phyloP scores from a whole-genome alignment of 2,113 vertebrate genomes.

The Nothocercus julius region DNA sequence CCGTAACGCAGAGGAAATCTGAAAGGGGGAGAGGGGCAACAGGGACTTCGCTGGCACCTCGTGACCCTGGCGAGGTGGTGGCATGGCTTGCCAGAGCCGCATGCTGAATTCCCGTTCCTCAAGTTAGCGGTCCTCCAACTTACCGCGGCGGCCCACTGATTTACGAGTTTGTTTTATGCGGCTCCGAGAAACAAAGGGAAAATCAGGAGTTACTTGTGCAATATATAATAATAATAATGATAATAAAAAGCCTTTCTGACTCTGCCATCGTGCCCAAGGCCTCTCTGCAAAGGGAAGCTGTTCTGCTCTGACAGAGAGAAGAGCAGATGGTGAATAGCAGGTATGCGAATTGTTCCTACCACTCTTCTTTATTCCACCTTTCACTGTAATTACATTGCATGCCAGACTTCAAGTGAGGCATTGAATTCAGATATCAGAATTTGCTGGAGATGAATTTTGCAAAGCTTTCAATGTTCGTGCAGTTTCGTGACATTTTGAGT shows the following conservation, averaged over 20 bases:
- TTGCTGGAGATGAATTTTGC: slow-evolving; percentile 35
- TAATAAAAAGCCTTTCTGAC: not conserved
- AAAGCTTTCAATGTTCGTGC: slow-evolving; percentile 34
- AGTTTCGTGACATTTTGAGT: slow-evolving; percentile 30
- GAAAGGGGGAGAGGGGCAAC: not conserved
- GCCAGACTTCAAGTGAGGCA: slow-evolving; percentile 49
- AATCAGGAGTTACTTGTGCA: not conserved
- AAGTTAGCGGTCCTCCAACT: not conserved
- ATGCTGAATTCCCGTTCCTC: not conserved
- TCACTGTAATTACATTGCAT: slow-evolving; percentile 48
- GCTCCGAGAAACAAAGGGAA: not conserved
- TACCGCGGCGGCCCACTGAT: not conserved
- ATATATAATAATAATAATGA: not conserved
- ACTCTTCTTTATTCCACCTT: slow-evolving; percentile 66
- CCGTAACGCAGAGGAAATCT: not conserved
- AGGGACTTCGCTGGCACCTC: not conserved
- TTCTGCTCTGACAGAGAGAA: slow-evolving; percentile 40
- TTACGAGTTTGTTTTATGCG: not conserved
- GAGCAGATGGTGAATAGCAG: slow-evolving; percentile 71
- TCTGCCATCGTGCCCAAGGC: not conserved
- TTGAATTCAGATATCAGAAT: slow-evolving; percentile 46
- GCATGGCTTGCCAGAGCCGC: not conserved
- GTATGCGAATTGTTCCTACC: slow-evolving; percentile 56
- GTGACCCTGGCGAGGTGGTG: not conserved
- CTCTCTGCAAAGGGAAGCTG: not conserved